These are phyloP conservation scores for Eupelmus urozonus DNA, from an alignment of 2,888 invertebrate genomes.

Conservation along the genomic window DNA sequence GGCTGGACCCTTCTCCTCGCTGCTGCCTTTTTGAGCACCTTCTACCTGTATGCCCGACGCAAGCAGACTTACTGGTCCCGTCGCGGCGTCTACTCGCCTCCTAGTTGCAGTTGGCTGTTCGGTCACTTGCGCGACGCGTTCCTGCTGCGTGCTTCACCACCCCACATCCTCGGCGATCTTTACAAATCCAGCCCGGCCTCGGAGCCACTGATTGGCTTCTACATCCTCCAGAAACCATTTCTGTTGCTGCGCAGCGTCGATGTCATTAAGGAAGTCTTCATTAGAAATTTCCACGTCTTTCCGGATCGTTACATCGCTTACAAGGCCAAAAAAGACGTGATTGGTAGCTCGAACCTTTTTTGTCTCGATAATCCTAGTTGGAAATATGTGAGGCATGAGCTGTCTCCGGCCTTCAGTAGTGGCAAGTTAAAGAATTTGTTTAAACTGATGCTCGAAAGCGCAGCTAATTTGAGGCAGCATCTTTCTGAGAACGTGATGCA, in stretches of 20 bases:
- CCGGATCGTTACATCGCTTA: conserved; percentile 74
- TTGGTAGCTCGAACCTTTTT: conserved; percentile 74
- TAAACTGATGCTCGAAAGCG: conserved; percentile 74
- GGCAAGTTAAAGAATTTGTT: conserved; percentile 80
- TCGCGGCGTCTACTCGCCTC: conserved; percentile 65
- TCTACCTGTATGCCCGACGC: conserved; percentile 61
- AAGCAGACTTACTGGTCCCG: conserved; percentile 68
- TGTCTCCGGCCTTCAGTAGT: conserved; percentile 79
- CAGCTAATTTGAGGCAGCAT: conserved; percentile 64
- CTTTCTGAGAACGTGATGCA: conserved; percentile 56
- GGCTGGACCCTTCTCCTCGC: too few species aligned
- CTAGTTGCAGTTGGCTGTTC: conserved; percentile 63
- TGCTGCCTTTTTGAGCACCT: neutral
- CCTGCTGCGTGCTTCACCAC: conserved; percentile 64
- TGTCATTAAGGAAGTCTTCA: conserved; percentile 76
- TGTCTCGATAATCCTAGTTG: conserved; percentile 77
- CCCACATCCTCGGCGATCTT: conserved; percentile 63
- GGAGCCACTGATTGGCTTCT: conserved; percentile 76
- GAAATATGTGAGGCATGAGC: conserved; percentile 77
- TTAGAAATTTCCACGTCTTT: conserved; percentile 78
- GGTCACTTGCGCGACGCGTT: conserved; percentile 68
- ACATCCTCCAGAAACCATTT: conserved; percentile 76
- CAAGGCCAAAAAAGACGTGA: conserved; percentile 69
- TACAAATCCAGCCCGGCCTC: conserved; percentile 22
- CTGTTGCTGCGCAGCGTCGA: conserved; percentile 77